phyloP scores from a whole-genome alignment of 2,888 invertebrate species.

The Luffia ferchaultella region DNA sequence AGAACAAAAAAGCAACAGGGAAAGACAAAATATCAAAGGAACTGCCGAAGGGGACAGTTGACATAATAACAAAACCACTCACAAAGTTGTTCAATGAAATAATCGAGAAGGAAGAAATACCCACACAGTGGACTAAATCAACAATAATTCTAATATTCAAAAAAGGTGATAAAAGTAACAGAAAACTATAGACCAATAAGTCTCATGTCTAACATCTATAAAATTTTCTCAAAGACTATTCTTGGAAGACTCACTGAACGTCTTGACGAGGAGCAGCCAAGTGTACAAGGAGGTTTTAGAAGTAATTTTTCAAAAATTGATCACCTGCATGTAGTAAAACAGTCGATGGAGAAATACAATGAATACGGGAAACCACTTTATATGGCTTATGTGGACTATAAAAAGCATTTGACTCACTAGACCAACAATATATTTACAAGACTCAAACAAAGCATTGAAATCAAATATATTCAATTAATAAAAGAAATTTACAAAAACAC shows the following conservation, averaged over 20 bases:
- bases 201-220: constrained; percentile 16
- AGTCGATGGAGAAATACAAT: no score
- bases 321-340: no score
- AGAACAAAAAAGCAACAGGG: constrained; percentile 7
- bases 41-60: constrained; percentile 4
- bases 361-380: no score
- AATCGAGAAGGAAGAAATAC: constrained; percentile 9
- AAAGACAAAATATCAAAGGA: constrained; percentile 9
- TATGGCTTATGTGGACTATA: no score
- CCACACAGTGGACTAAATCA: constrained; percentile 13
- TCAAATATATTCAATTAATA: no score
- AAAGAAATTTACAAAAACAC: no score
- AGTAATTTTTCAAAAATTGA: background rate
- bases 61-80: constrained; percentile 2
- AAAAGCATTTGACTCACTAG: no score
- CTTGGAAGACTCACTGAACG: constrained; percentile 9
- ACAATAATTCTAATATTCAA: constrained; percentile 13
- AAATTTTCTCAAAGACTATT: constrained; percentile 18
- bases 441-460: no score
- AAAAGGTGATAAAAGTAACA: constrained; percentile 15
- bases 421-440: no score
- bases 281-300: constrained; percentile 19
- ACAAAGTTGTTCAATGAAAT: constrained; percentile 15
- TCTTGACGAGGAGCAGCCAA: constrained; percentile 16
- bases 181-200: constrained; percentile 18